These are phyloP conservation scores for Mystacides longicornis DNA, from an alignment of 2,888 invertebrate genomes.

Conservation along the genomic window DNA sequence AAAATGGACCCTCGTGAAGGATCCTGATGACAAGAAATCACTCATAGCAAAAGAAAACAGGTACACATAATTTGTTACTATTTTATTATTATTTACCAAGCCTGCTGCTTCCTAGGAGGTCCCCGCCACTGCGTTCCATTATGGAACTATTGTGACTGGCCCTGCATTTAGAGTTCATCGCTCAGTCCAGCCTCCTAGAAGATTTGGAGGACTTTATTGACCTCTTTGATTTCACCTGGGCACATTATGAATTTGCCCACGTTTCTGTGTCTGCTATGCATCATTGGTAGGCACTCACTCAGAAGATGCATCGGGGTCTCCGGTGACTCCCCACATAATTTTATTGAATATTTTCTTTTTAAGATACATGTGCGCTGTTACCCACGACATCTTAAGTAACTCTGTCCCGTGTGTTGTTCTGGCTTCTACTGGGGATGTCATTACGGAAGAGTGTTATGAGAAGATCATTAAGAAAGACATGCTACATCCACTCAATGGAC, in stretches of 20 bases:
- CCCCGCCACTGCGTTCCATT: too few species aligned
- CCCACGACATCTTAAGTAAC: conserved; percentile 91
- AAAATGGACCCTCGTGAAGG: conserved; percentile 85
- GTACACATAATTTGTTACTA: conserved; percentile 3
- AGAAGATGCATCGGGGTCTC: neutral
- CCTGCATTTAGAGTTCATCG: too few species aligned
- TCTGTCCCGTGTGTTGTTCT: conserved; percentile 91
- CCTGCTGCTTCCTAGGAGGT: too few species aligned
- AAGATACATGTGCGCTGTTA: conserved; percentile 95
- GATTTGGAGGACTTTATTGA: too few species aligned
- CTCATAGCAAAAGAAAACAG: conserved; percentile 78
- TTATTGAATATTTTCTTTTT: neutral
- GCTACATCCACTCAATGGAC: conserved; percentile 87
- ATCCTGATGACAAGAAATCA: conserved; percentile 79
- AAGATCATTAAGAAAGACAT: conserved; percentile 95
- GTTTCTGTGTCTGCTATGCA: too few species aligned
- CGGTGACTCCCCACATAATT: neutral
- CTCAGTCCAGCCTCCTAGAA: too few species aligned
- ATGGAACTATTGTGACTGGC: too few species aligned
- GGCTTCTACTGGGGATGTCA: conserved; percentile 59
- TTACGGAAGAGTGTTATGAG: conserved; percentile 75
- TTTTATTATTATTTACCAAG: neutral
- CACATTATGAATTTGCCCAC: too few species aligned
- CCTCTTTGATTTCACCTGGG: too few species aligned
- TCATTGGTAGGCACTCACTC: neutral